Evolutionary conservation across 2,888 invertebrate genomes (phyloP), one percentile per base, ranked within the genome.

Genomic region (Ochropacha duplaris): DNA sequence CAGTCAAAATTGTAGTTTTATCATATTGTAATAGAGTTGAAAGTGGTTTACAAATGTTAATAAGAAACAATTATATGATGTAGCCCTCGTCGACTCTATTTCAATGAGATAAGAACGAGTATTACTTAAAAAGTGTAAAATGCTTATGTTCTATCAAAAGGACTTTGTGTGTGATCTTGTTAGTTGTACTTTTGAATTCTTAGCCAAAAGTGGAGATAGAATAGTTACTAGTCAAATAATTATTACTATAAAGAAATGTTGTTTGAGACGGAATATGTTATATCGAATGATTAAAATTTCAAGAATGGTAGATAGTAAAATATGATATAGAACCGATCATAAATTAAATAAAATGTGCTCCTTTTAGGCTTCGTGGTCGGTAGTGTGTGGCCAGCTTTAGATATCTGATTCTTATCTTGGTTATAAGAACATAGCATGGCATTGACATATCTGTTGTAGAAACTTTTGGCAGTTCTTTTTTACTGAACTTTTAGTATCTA

Each of bases 201-300:
- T 81, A 81, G 80, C 78, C 81, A 83, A 80, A 80, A 70, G 62
- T 60, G 60, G 69, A 50, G 63, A 52, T 78, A 72, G 69, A 19
- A 39, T 4, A 81, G 72, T 61, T 71, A 76, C 60, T 84, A 84
- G 85, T 85, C 84, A 76, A 76, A 68, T 63, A 24, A 58, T 71
- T 76, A 76, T 72, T 72, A 75, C 69, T 62, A 66, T 81, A 80
- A 80, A 66, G 63, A 68, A 68, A 69, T 55, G 52, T 39, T 39
- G 36, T 61, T 61, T 60, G 66, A 78, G 71, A 69, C 67, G 54
- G 70, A 75, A 61, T 57, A 61, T 66, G 80, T 78, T 59, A 64
- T 50, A 26, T 24, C 28, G 51, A 16, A 12, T 31, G 16, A 12
- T 19, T 28, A 58, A 31, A 39, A 39, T 31, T 2, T 31, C 8